Evolutionary conservation across 2,888 invertebrate species (phyloP), one percentile per base, ranked within the genome.

Genomic region (Nemoura dubitans): DNA sequence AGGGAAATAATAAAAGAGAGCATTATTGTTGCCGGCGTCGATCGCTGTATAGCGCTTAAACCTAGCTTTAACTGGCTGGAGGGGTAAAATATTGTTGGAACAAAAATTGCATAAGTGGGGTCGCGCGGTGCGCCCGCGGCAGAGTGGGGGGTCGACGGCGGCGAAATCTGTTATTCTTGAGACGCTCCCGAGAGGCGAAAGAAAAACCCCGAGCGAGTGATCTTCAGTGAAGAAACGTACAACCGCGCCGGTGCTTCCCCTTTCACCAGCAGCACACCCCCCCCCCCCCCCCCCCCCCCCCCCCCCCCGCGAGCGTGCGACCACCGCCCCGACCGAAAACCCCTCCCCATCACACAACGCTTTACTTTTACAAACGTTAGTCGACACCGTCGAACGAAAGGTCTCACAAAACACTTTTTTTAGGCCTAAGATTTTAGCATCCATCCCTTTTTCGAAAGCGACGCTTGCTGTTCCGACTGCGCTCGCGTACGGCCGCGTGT

Each of bases 221-320:
- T 59, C 59, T 59, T 59, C 59, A 30, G 42, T 29, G 85, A 87
- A 87, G 87, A 85, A 87, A 85, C 43, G 82, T 76, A 86, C 87
- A 87, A 89, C 89, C 89, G 89, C 90, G 89, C 89, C 89, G 89
- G 89, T 89, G 36, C 78, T 87, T 87, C 86, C 85, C 28, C 85
- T 84, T 87, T 30, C 87, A 86, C 87, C 88, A 42, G 36, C 76
- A 21, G 27, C 80, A 16, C 85, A 83, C 86, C 85, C 85, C n/a
- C 85, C 86, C 86, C 85, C 85, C 80, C 83, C 76, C 59, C 10
- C 85, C 42, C 86, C 83, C 85, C 81, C 86, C 42, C 81, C 16
- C 87, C 77, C 76, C 25, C 87, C 85, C 87, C 89, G 82, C 88
- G 85, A 10, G 21, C 59, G 59, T 59, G 59, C 14, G 59, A 59